Base-by-base conservation (phyloP, 1,140 invertebrate genomes). In the Tyrophagus putrescentiae region DNA sequence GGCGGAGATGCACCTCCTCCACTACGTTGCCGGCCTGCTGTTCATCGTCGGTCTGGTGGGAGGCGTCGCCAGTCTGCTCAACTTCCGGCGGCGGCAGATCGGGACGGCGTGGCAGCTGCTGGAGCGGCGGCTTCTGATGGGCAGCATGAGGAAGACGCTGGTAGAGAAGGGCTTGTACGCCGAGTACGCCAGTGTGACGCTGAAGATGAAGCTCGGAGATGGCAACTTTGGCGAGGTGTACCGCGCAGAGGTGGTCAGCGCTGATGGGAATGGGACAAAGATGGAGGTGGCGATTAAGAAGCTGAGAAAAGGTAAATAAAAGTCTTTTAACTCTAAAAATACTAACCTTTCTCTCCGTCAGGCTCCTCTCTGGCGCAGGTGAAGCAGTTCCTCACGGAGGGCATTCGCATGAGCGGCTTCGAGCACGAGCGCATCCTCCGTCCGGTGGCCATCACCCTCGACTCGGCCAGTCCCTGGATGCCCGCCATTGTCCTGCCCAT, bases 401-500 rank as follows among this genome's bases (percentile, higher is more conserved):
- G 56, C 23, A 57, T 57, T 3, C 32, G 18, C 16, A 39, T 57
- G 36, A 57, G 36, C 18, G 11, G 44, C 13, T 57, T 54, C 25
- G n/a, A 41, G 31, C 56, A 57, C 25, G 56, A 57, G 1, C 32
- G 56, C 2, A 57, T 57, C 4, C 36, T 57, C 7, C 23, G 9
- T 11, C 56, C 56, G 2, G 9, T 57, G 32, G 56, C 32, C 9
- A 57, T 57, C 25, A 54, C 28, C 21, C 18, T 44, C 36, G 32
- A 44, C 4, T 9, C 21, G 1, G 3, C n/a, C 32, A 41, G 29
- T 25, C 13, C n/a, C n/a, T n/a, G 39, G 2, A 13, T 28, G 27
- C 57, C 57, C 2, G 9, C 39, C 7, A 59, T 59, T 48, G 39
- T 59, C 11, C n/a, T 59, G 28, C 57, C 57, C 44, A 25, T 59